Base-by-base conservation (phyloP, 2,797 vertebrate species). In the Lemur catta region DNA sequence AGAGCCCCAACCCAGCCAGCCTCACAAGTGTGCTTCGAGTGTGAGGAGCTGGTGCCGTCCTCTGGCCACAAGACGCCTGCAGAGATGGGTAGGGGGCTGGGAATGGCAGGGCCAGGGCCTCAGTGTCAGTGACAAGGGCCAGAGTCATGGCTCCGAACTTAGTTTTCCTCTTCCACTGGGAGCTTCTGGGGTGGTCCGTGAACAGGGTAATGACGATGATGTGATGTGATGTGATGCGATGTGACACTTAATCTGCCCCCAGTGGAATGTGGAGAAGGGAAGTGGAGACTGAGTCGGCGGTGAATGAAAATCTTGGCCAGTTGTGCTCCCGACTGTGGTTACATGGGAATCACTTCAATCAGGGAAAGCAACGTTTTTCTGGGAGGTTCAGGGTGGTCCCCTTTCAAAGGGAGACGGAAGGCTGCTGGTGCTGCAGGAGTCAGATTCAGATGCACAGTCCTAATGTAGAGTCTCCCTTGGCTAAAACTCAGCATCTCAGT, bases 331-430 rank as follows among this genome's bases (percentile, higher is more conserved):
- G 2, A 59, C 43, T 93, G 91, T 52, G 95, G 87, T 93, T 79
- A 67, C 33, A 7, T 0, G 10, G 72, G 84, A 91, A 71, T 82
- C 80, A 65, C 71, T 88, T 90, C 85, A 88, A 41, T 57, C 4
- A 35, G 61, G 48, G 74, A 55, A 75, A 89, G 74, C 10, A 41
- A 55, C 2, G 2, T 50, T 84, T 93, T 84, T 52, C 80, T 50
- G 72, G 38, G 28, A 71, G 57, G 72, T 22, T 81, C 76, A 11
- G 96, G 87, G 95, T 71, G 80, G 93, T 71, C 87, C 43, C 59
- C 38, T 35, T 95, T 96, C 76, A 69, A 38, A 94, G 57, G 55
- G 84, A 92, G 87, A 67, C 2, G 22, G 63, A 92, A 61, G 95
- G 59, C 4, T 52, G 76, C 61, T 28, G 2, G 35, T 52, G 35